Conservation (phyloP, 2,797 vertebrate genomes). For the Crocidura indochinensis region DNA sequence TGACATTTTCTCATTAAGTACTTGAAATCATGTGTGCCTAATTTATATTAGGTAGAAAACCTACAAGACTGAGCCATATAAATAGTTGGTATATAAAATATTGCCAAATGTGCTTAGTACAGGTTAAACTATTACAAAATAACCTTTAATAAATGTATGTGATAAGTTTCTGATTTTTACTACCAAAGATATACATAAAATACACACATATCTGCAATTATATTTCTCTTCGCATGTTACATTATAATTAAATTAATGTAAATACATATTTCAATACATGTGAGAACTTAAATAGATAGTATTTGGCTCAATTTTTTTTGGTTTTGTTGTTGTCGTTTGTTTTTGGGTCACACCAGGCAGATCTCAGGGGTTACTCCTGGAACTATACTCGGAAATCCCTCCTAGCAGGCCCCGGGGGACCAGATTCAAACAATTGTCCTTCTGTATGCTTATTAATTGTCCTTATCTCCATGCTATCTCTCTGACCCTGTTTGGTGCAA, state of each 20-base stretch:
- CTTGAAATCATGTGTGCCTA: not conserved
- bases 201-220: not conserved
- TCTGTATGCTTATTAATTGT: no score
- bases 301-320: not conserved
- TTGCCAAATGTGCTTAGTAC: not conserved
- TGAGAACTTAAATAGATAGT: not conserved
- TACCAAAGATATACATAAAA: not conserved
- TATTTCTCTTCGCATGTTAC: not conserved
- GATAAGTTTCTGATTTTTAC: not conserved
- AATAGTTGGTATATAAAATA: conserved; percentile 2
- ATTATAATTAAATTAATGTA: not conserved
- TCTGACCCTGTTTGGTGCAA: not conserved
- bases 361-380: no score
- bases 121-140: conserved; percentile 3
- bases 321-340: no score
- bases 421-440: no score
- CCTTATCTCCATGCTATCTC: no score
- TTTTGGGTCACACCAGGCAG: no score
- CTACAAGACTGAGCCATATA: not conserved
- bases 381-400: no score
- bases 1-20: not conserved
- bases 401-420: no score
- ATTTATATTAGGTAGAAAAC: conserved; percentile 7
- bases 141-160: not conserved
- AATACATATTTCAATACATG: not conserved